Conservation (phyloP, 2,888 invertebrate species). For the Euzetes globulus region DNA sequence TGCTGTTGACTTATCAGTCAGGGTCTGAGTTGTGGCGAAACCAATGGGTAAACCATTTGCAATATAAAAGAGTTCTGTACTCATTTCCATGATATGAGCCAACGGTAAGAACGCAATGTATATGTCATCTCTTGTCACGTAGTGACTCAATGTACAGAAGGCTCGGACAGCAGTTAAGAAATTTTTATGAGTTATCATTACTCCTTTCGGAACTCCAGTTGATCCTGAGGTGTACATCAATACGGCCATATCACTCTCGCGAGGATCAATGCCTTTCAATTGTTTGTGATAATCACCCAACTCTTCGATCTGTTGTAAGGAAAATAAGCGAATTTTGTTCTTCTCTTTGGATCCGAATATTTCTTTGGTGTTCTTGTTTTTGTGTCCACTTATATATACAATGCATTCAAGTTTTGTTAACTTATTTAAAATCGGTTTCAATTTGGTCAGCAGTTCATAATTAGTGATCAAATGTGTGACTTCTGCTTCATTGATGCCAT, state of each 20-base stretch:
- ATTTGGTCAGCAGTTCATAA: conserved; percentile 82
- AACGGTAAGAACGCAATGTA: conserved; percentile 76
- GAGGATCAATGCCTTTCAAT: conserved; percentile 52
- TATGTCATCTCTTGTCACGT: background rate
- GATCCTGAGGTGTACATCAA: conserved; percentile 96
- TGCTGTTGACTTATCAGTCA: conserved; percentile 68
- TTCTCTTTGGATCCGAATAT: background rate
- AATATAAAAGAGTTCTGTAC: conserved; percentile 71
- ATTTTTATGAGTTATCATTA: conserved; percentile 42
- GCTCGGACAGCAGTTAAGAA: conserved; percentile 40
- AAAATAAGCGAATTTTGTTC: no score
- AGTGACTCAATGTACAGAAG: conserved; percentile 25
- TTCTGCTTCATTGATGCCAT: conserved; percentile 85
- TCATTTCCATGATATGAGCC: conserved; percentile 91
- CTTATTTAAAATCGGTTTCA: conserved; percentile 57
- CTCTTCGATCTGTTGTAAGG: conserved; percentile 65
- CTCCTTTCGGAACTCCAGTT: conserved; percentile 46
- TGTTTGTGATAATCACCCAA: conserved; percentile 51
- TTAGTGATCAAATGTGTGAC: conserved; percentile 87
- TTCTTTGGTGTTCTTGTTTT: background rate
- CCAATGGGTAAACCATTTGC: conserved; percentile 84
- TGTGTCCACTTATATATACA: conserved; percentile 46
- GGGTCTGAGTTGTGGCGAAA: conserved; percentile 87
- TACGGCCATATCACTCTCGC: conserved; percentile 74
- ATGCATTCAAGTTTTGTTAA: conserved; percentile 65